Base-by-base conservation (phyloP, 2,113 vertebrate species). In the Osmerus eperlanus region DNA sequence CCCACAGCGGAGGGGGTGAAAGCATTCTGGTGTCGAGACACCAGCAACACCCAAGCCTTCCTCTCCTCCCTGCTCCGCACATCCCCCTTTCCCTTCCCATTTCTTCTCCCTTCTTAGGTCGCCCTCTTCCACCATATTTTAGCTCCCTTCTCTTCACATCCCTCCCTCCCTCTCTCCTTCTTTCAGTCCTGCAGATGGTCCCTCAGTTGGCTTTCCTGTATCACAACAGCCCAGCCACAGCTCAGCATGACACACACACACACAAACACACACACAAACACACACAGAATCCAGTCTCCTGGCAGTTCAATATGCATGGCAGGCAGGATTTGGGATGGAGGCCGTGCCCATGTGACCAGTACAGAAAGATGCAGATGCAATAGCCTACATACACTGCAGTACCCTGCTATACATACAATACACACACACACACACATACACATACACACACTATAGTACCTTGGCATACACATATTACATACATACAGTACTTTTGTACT, bases 171-270 rank as follows among this genome's bases (percentile, higher is more conserved):
- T 25, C 55, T 7, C 55, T 70, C 56, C 65, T 16, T 53, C 65
- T 14, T 5, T 55, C 13, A 9, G 0, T 32, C 32, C 8, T 47
- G 67, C 67, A 68, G 67, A 68, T 55, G 53, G 67, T n/a, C 16
- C 67, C 53, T 55, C 67, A 29, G 25, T 56, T 68, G 52, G 67
- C 53, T 32, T 52, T 41, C 67, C 67, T 18, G 51, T 68, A 56
- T 29, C 67, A 68, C 67, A 55, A 51, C 67, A 68, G 66, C 66
- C 23, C 66, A 32, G 66, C 12, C 21, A 5, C 66, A 51, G 15
- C 52, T 25, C 66, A 28, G 60, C 21, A 15, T 25, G 5, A 9
- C 47, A 0, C 51, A 6, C 19, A 18, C 52, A 25, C 21, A 67
- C 65, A 25, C 14, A 18, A 3, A 1, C 19, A 53, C 65, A 54